phyloP scores from a whole-genome alignment of 1,140 invertebrate species.

The Orussus abietinus region DNA sequence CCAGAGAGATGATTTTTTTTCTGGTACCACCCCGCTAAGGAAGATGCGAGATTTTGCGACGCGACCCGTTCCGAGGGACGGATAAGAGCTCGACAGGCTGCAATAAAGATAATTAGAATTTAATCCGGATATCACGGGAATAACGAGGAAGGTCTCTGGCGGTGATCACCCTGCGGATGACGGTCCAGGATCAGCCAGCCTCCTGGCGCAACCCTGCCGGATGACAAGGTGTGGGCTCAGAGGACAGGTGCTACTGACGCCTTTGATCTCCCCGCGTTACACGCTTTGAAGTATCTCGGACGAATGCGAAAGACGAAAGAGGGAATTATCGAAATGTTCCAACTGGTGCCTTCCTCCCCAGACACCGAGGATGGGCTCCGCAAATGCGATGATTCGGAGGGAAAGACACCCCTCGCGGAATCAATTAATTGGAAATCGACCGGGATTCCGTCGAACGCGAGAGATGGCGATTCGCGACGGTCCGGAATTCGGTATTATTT shows the following conservation, averaged over 20 bases:
- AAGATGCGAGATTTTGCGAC: too few species aligned
- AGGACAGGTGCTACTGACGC: constrained; percentile 56
- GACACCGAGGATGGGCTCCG: constrained; percentile 10
- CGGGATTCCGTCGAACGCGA: too few species aligned
- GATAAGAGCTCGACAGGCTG: constrained; percentile 7
- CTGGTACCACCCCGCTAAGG: too few species aligned
- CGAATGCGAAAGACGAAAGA: constrained; percentile 36
- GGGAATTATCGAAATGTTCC: constrained; percentile 42
- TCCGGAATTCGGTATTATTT: too few species aligned
- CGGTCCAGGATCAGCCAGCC: constrained; percentile 28
- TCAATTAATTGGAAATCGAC: too few species aligned
- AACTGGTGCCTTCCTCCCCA: constrained; percentile 19
- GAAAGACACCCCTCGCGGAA: too few species aligned
- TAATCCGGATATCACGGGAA: constrained; percentile 28
- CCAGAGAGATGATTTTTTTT: too few species aligned
- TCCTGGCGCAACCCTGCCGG: constrained; percentile 42
- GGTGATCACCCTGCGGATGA: too few species aligned
- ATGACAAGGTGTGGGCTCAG: constrained; percentile 49
- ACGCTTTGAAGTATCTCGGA: constrained; percentile 30
- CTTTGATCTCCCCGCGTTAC: constrained; percentile 53
- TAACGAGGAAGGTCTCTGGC: constrained; percentile 20
- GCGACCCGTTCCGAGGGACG: too few species aligned
- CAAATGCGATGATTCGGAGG: too few species aligned
- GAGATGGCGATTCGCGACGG: too few species aligned
- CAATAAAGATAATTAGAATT: constrained; percentile 50